Conservation (phyloP, 1,140 invertebrate genomes). For the Aphis gossypii region DNA sequence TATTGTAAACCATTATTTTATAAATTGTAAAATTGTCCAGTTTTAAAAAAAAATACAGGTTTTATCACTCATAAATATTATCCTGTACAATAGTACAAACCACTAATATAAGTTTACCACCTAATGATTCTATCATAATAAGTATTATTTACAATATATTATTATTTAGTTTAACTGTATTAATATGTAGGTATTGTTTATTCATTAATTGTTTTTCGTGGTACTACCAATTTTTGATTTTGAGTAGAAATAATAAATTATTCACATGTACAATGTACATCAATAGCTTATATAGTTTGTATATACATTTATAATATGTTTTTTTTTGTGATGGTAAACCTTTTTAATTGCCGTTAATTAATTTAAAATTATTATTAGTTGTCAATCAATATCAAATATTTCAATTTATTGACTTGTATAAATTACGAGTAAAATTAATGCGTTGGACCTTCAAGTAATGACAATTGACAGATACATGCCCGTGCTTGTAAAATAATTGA, state of each 20-base stretch:
- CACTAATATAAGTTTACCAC: neutral
- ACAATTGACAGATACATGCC: neutral
- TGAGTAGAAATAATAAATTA: neutral
- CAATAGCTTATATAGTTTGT: neutral
- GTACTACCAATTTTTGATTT: neutral
- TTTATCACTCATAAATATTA: neutral
- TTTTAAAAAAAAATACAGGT: too few relatives aligned
- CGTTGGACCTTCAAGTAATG: neutral
- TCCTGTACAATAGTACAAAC: neutral
- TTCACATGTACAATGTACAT: neutral
- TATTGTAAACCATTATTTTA: too few relatives aligned
- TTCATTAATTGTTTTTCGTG: neutral
- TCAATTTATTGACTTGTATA: neutral
- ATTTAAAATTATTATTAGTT: neutral
- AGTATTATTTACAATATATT: neutral
- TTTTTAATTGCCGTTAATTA: neutral
- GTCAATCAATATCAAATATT: conserved; percentile 5
- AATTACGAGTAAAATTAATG: neutral
- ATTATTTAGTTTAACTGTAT: neutral
- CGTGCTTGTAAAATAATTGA: neutral
- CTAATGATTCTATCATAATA: neutral
- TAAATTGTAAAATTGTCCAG: too few relatives aligned
- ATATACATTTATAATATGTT: neutral
- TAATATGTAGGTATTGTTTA: neutral
- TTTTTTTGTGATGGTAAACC: neutral